Evolutionary conservation across 1,140 invertebrate genomes (phyloP), one percentile per base, ranked within the genome.

Genomic region (Subanguina moxae): DNA sequence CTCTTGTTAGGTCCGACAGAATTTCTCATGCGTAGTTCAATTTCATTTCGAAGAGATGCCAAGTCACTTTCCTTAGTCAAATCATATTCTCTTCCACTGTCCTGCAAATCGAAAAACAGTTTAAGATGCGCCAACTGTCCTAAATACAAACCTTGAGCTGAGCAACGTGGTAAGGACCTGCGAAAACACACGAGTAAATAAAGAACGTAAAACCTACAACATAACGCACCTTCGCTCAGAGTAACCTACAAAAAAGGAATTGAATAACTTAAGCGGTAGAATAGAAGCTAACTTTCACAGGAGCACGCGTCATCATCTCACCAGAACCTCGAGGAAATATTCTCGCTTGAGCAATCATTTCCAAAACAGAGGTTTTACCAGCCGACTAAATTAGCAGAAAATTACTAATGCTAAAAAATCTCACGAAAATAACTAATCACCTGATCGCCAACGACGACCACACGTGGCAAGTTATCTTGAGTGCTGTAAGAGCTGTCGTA

Each of bases 381-480:
- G 94, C 92, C 83, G 93, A 96, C 86, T 98, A 25, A 52, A 21
- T 21, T 21, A 7, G n/a, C 23, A 52, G 3, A 7, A 21, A 52
- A 7, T 52, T 21, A 21, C 48, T 25, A 25, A 7, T 25, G 17
- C 3, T 38, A 7, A 52, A 52, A 52, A 25, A 21, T n/a, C n/a
- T n/a, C n/a, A n/a, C n/a, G n/a, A n/a, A n/a, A n/a, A n/a, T n/a
- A n/a, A n/a, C n/a, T n/a, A 52, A 21, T 52, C 8, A 52, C 48
- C 15, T 52, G 96, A 86, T 99, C 96, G 0, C 96, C 96, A 21
- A 99, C 93, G n/a, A 99, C 96, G 56, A 99, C 93, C 45, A 99
- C 80, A 73, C 94, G 87, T 0, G 96, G 96, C 66, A 99, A 86
- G 83, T 97, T 91, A 86, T 98, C 95, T 63, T 94, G 90, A 66